Conservation (phyloP, 30 jellyfish, hydroid and myxozoan species). For the Phacellophora camtschatica region DNA sequence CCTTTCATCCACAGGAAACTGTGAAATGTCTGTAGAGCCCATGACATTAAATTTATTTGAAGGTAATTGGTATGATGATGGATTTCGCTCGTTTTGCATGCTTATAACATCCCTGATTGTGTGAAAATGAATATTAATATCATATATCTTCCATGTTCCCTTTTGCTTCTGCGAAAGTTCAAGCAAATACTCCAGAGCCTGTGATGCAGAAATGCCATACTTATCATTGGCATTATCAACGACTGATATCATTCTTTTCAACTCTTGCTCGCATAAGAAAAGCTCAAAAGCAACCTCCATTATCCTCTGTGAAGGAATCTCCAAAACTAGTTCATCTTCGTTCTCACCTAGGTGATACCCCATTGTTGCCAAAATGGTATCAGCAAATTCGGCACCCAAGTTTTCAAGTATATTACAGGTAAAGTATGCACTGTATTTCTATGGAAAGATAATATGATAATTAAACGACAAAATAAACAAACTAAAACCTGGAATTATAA, state of each 20-base stretch:
- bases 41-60: not conserved
- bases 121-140: not conserved
- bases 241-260: not conserved
- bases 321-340: conserved; percentile 12
- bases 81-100: too few species aligned
- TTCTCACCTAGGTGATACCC: conserved; percentile 18
- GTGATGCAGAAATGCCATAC: not conserved
- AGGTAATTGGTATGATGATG: not conserved
- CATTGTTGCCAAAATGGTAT: conserved; percentile 13
- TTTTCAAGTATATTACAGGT: conserved; percentile 17
- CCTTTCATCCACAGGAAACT: too few species aligned
- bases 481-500: too few species aligned
- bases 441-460: too few species aligned
- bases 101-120: not conserved
- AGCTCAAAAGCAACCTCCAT: conserved; percentile 40
- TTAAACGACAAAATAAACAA: too few species aligned
- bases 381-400: conserved; percentile 26
- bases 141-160: not conserved
- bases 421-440: conserved; percentile 70
- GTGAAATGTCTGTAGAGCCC: too few species aligned
- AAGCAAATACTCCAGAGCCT: not conserved
- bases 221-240: not conserved
- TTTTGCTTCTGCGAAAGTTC: not conserved
- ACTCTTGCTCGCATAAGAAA: conserved; percentile 2
- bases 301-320: not conserved